Conservation (phyloP, 2,888 invertebrate species). For the Drosophila koepferae region DNA sequence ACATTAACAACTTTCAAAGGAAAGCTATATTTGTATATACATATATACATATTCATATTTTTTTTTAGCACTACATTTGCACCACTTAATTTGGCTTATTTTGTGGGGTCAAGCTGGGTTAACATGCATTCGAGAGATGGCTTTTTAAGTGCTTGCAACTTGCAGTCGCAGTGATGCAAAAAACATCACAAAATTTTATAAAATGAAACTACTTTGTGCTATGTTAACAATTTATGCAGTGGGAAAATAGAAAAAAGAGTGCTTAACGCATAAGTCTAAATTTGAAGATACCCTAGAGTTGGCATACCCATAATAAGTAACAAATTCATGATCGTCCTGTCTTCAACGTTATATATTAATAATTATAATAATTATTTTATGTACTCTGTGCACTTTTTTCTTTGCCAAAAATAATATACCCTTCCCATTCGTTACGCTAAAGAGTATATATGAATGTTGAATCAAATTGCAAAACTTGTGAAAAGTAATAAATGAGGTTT, state of each 20-base stretch:
- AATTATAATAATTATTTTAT: no score
- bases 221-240: neutral
- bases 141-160: conserved; percentile 1
- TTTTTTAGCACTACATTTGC: neutral
- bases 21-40: neutral
- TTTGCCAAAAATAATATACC: neutral
- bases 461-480: neutral
- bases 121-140: neutral
- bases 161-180: neutral
- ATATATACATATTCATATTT: neutral
- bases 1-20: neutral
- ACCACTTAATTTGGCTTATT: conserved; percentile 1
- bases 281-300: neutral
- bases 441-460: no score
- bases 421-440: no score
- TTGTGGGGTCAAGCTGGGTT: neutral
- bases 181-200: neutral
- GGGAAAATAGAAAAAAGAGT: neutral
- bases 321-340: no score
- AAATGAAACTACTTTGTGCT: neutral
- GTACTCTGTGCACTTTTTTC: neutral
- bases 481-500: neutral
- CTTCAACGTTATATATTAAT: no score
- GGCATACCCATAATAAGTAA: no score
- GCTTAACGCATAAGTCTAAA: neutral